Conservation (phyloP, 2,113 vertebrate genomes). For the Aviceda subcristata region DNA sequence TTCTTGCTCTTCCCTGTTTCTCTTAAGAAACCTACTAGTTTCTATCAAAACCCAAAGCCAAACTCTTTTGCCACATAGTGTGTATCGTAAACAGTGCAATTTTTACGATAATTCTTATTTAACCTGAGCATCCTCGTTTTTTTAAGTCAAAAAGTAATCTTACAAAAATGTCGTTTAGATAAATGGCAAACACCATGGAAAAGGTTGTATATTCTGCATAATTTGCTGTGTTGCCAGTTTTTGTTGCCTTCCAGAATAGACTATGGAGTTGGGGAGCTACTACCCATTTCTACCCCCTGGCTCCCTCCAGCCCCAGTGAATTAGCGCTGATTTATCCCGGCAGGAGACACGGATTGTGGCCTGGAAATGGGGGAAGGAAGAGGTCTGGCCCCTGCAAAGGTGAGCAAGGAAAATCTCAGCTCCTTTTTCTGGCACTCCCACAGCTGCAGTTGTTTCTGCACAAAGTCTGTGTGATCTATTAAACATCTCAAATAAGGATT, state of each 20-base stretch:
- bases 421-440: conserved; percentile 6
- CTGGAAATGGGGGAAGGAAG: not conserved
- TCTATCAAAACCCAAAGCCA: not conserved
- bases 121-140: accelerated
- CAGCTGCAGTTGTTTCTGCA: conserved; percentile 48
- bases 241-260: not conserved
- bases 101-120: not conserved
- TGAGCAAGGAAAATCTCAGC: not conserved
- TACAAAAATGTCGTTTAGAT: accelerated
- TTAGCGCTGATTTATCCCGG: not conserved
- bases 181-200: not conserved
- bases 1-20: not conserved
- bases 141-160: not conserved
- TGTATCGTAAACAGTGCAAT: accelerated
- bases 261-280: not conserved
- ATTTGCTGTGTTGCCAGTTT: not conserved
- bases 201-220: not conserved
- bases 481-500: conserved; percentile 53
- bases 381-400: not conserved
- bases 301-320: not conserved
- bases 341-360: not conserved
- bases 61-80: not conserved
- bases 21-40: not conserved
- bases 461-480: conserved; percentile 39
- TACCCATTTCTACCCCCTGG: not conserved